Percentiles rank a stretch among this genome's conserved stretches.
Conservation (phyloP, 2,888 invertebrate species). For the Bugula neritina region DNA sequence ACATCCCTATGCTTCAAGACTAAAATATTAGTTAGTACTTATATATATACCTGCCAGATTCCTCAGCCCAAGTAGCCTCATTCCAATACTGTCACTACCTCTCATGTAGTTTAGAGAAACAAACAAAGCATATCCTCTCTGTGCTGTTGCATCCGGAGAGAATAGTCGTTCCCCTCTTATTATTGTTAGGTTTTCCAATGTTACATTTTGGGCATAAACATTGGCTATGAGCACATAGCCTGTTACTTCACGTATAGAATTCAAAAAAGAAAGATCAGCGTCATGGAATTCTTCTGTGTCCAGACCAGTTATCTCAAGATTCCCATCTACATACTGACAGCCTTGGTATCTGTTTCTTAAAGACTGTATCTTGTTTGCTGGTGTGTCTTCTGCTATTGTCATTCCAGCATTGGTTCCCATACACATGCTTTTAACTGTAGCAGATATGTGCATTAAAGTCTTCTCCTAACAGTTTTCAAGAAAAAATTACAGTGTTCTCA, state of each 20-base stretch:
- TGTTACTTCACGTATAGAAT: slow-evolving; percentile 84
- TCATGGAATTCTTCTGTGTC: slow-evolving; percentile 59
- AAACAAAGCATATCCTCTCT: slow-evolving; percentile 41
- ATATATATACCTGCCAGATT: slow-evolving; percentile 20
- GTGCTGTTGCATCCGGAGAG: slow-evolving; percentile 50
- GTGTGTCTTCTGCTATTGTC: background rate
- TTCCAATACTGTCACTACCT: background rate
- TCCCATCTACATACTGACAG: slow-evolving; percentile 97
- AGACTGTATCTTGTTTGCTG: background rate
- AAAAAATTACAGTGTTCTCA: too few relatives aligned
- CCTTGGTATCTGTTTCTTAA: slow-evolving; percentile 69
- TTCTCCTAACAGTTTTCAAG: too few relatives aligned
- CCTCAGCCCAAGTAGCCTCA: background rate
- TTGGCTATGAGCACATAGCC: slow-evolving; percentile 92
- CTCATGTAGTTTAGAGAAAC: slow-evolving; percentile 40
- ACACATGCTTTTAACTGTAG: slow-evolving; percentile 11
- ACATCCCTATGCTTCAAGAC: too few relatives aligned
- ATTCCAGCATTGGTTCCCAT: slow-evolving; percentile 8
- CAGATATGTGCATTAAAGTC: background rate
- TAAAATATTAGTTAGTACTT: too few relatives aligned
- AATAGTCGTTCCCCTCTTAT: slow-evolving; percentile 87
- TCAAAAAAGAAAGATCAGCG: slow-evolving; percentile 77
- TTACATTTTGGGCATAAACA: slow-evolving; percentile 76
- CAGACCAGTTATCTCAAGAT: slow-evolving; percentile 92
- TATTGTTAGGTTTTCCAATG: slow-evolving; percentile 81